Evolutionary conservation across 2,888 invertebrate species (phyloP).

Genomic region (Idaea straminata): DNA sequence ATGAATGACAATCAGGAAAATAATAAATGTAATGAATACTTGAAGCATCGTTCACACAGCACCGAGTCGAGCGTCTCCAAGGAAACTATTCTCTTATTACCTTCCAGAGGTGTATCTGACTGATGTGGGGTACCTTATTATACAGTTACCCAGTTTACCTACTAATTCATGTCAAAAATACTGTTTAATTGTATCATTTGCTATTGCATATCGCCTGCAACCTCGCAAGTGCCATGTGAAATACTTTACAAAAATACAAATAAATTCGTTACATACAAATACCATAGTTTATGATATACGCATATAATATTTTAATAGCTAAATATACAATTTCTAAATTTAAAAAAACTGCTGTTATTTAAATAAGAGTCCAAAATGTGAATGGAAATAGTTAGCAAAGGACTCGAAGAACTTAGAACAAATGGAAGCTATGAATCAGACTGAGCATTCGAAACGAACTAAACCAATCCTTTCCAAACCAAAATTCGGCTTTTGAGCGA

Average conservation of each 20-base stretch:
- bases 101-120: not conserved
- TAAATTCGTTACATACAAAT: constrained; percentile 5
- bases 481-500: not conserved
- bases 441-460: not conserved
- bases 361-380: not conserved
- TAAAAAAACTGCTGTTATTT: not conserved
- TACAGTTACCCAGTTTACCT: not conserved
- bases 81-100: not conserved
- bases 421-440: not conserved
- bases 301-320: not conserved
- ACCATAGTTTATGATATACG: not conserved
- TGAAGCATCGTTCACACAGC: not conserved
- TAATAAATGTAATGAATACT: not conserved
- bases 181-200: constrained; percentile 10
- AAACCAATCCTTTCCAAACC: not conserved
- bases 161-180: not conserved
- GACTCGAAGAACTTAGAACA: not conserved
- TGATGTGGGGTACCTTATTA: not conserved
- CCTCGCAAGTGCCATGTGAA: constrained; percentile 1
- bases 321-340: not conserved
- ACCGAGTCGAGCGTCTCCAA: not conserved
- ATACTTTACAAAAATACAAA: constrained; percentile 5
- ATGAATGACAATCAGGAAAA: not conserved
- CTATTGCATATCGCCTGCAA: not conserved
- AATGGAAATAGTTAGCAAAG: not conserved